Conservation (phyloP, 2,888 invertebrate genomes). For the Eristalis pertinax region DNA sequence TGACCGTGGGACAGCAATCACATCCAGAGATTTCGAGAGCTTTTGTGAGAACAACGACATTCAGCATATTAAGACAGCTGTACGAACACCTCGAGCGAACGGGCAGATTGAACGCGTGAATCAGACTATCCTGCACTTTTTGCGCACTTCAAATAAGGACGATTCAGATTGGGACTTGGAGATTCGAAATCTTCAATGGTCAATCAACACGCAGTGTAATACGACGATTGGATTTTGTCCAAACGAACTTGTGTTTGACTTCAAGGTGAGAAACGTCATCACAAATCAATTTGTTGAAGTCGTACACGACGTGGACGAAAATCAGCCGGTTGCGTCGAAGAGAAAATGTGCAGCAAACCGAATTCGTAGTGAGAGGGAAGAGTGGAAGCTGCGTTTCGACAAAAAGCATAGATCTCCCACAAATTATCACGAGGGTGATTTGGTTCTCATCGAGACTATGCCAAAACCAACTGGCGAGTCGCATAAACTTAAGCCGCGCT, state of each 20-base stretch:
- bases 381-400: background rate
- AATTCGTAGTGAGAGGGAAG: background rate
- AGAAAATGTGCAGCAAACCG: background rate
- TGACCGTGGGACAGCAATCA: constrained; percentile 44
- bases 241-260: constrained; percentile 70
- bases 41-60: constrained; percentile 36
- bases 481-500: background rate
- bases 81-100: constrained; percentile 36
- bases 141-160: background rate
- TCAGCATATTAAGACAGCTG: constrained; percentile 39
- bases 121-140: background rate
- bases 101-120: constrained; percentile 13
- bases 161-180: constrained; percentile 50
- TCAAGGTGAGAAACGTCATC: constrained; percentile 21
- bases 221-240: constrained; percentile 59
- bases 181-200: constrained; percentile 66
- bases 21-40: constrained; percentile 26
- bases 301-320: background rate
- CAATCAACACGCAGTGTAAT: constrained; percentile 62
- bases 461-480: background rate
- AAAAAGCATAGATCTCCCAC: background rate
- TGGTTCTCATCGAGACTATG: background rate
- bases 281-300: background rate
- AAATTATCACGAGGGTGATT: background rate
- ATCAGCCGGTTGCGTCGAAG: background rate